These are phyloP conservation scores for Cremastobaeus sp. DNA, from an alignment of 2,888 invertebrate species.

Conservation along the genomic window DNA sequence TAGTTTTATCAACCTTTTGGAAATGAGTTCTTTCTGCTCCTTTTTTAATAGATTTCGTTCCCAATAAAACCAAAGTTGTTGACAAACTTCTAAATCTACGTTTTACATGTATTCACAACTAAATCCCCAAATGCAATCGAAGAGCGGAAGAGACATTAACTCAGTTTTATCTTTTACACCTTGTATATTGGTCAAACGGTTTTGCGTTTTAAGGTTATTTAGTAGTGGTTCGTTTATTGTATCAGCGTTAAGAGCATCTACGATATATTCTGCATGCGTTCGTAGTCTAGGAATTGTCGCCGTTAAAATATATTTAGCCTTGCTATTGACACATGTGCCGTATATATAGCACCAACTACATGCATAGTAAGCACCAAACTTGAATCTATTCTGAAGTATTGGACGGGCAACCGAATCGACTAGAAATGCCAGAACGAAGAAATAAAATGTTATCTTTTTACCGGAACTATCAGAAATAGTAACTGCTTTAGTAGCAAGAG, in stretches of 20 bases:
- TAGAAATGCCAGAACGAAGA: neutral
- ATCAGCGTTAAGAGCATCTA: neutral
- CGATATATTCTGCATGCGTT: neutral
- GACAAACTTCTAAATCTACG: conserved; percentile 26
- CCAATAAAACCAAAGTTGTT: conserved; percentile 35
- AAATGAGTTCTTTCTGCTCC: neutral
- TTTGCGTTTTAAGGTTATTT: neutral
- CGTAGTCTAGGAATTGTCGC: neutral
- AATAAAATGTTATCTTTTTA: neutral
- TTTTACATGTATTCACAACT: conserved; percentile 45
- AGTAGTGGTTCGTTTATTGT: neutral
- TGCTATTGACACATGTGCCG: neutral
- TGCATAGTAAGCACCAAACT: neutral
- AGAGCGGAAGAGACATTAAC: conserved; percentile 10
- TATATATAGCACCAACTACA: conserved; percentile 11
- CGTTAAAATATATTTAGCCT: neutral
- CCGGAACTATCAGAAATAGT: neutral
- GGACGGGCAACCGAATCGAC: conserved; percentile 4
- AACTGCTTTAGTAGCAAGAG: conserved; percentile 6
- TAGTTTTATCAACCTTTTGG: conserved; percentile 4
- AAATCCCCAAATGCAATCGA: conserved; percentile 49
- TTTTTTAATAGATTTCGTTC: neutral
- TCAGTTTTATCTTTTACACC: conserved; percentile 35
- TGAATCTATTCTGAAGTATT: conserved; percentile 3
- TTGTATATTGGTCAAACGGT: conserved; percentile 3